Percentiles rank a stretch among this genome's conserved stretches.
Conservation (phyloP, 2,113 vertebrate species). For the Numida meleagris region DNA sequence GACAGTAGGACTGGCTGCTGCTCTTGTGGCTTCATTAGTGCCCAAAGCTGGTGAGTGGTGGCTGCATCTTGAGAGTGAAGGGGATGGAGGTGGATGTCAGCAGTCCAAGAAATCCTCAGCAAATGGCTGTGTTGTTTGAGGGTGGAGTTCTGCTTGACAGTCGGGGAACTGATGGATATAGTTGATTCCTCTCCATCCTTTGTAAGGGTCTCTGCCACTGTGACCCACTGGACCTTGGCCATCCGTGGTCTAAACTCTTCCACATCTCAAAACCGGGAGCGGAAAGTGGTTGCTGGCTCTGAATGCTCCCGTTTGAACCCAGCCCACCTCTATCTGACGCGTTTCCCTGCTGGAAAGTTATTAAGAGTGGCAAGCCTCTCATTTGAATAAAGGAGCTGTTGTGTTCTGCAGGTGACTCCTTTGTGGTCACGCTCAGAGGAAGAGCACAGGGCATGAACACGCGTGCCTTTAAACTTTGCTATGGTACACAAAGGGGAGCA, state of each 20-base stretch:
- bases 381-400: slow-evolving; percentile 45
- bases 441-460: background rate
- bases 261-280: rapidly evolving
- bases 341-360: slow-evolving; percentile 35
- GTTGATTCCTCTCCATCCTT: background rate
- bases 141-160: slow-evolving; percentile 5
- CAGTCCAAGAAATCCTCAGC: background rate
- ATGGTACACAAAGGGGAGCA: background rate
- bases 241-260: background rate
- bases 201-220: background rate
- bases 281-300: background rate
- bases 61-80: rapidly evolving
- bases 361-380: slow-evolving; percentile 38
- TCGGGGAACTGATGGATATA: background rate
- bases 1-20: background rate
- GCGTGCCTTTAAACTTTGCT: background rate
- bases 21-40: background rate
- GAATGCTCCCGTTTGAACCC: background rate
- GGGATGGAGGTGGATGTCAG: background rate
- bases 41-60: background rate
- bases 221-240: background rate
- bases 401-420: slow-evolving; percentile 64
- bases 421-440: background rate
- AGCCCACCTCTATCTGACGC: background rate
- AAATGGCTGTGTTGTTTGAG: slow-evolving; percentile 6